Conservation (phyloP, 2,888 invertebrate genomes). For the Amaurobius ferox region DNA sequence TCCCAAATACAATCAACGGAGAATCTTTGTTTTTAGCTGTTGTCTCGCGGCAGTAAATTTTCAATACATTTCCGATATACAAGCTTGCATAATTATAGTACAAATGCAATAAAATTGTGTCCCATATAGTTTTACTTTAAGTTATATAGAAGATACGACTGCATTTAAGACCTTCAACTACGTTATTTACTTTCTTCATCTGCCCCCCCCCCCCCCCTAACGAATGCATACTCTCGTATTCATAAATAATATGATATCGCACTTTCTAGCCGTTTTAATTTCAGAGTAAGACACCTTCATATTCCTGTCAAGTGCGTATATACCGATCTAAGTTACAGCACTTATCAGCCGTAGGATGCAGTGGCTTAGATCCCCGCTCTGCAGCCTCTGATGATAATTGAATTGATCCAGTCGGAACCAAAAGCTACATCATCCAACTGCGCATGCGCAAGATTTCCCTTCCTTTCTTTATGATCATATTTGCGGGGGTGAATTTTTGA, state of each 20-base stretch:
- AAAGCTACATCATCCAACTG: constrained; percentile 29
- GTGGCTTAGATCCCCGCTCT: constrained; percentile 9
- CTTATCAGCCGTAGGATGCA: not conserved
- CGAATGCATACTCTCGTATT: constrained; percentile 9
- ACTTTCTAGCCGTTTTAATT: constrained; percentile 60
- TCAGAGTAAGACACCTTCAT: constrained; percentile 54
- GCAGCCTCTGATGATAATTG: constrained; percentile 52
- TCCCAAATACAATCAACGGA: too few relatives aligned
- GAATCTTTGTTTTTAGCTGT: too few relatives aligned
- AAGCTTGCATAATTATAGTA: too few relatives aligned
- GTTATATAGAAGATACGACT: too few relatives aligned
- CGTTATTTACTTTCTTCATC: not conserved
- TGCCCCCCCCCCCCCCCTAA: constrained; percentile 13
- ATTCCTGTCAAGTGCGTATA: constrained; percentile 61
- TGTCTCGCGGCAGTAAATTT: too few relatives aligned
- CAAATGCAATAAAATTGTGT: too few relatives aligned
- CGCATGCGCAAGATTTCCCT: constrained; percentile 26
- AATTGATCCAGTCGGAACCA: constrained; percentile 67
- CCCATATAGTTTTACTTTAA: too few relatives aligned
- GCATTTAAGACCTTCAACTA: not conserved
- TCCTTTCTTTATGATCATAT: constrained; percentile 57
- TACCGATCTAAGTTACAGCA: constrained; percentile 45
- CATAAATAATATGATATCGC: constrained; percentile 49
- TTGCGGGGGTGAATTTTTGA: constrained; percentile 61
- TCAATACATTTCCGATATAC: too few relatives aligned